Base-by-base conservation (phyloP, 2,797 vertebrate species). In the Chelonia mydas region DNA sequence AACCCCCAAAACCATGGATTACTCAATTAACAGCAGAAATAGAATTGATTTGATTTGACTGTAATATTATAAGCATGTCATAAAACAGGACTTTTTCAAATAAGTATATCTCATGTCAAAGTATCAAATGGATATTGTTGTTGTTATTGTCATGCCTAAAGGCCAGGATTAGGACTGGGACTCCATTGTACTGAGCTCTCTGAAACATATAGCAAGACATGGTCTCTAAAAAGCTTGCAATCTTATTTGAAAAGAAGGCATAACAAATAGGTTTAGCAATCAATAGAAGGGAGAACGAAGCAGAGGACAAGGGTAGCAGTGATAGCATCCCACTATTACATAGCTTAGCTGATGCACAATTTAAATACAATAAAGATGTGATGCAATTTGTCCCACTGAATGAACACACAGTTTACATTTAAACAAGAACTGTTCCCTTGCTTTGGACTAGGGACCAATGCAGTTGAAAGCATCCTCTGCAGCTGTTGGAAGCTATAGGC, bases 101-200 rank as follows among this genome's bases (percentile, higher is more conserved):
- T 68, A 74, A 11, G 19, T 33, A 12, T 11, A 11, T 81, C 90
- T 86, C 17, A 8, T 2, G 5, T 65, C 10, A 59, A 88, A 86
- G 50, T 2, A 65, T 12, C 83, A 80, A 94, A 83, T 3, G 83
- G 45, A 47, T 37, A 61, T 27, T 41, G 6, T 90, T 57, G 17
- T 41, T 41, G 6, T 90, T 57, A 25, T 25, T 41, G 17, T 61
- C 54, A 3, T 90, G 9, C 50, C 92, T 77, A 80, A 54, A 0
- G 33, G 27, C 8, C 31, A 47, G n/a, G 50, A 16, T 6, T 16
- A 37, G 54, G 78, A 76, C 2, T 41, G 77, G 17, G 31, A 37
- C 19, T 27, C 5, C 0, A 59, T 19, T 0, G 53, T 87, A 51
- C 37, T 0, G 1, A 49, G 4, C 19, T 79, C 55, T 68, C 7